phyloP scores from a whole-genome alignment of 2,888 invertebrate genomes.

The Phrixothrix hirtus region DNA sequence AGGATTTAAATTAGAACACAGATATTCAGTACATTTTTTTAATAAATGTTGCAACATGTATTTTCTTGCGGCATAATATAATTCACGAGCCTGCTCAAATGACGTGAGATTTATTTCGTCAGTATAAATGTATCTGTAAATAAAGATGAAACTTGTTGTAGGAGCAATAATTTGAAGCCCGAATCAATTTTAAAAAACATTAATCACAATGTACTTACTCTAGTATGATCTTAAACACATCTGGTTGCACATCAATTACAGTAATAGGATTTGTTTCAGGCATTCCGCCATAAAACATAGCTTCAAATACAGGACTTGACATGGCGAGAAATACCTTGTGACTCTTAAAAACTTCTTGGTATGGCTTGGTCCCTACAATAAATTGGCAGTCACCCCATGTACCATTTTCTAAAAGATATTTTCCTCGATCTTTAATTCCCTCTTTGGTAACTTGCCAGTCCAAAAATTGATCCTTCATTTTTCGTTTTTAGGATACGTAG shows the following conservation, averaged over 20 bases:
- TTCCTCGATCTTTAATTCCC: slow-evolving; percentile 72
- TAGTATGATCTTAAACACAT: slow-evolving; percentile 79
- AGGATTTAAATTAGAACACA: slow-evolving; percentile 80
- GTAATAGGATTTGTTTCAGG: slow-evolving; percentile 77
- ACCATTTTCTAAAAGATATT: slow-evolving; percentile 74
- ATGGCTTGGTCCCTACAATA: slow-evolving; percentile 76
- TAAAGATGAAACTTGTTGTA: too few species aligned
- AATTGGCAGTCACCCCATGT: slow-evolving; percentile 86
- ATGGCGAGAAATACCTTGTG: slow-evolving; percentile 83
- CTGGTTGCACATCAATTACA: slow-evolving; percentile 83
- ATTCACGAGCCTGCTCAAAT: slow-evolving; percentile 83
- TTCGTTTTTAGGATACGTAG: too few species aligned
- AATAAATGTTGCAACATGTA: slow-evolving; percentile 85
- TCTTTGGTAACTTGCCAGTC: slow-evolving; percentile 79
- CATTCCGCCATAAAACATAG: slow-evolving; percentile 86
- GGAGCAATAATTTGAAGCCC: background rate
- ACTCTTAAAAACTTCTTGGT: slow-evolving; percentile 72
- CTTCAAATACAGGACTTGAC: slow-evolving; percentile 87
- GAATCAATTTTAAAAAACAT: background rate
- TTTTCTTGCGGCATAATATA: slow-evolving; percentile 87
- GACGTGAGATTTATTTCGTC: slow-evolving; percentile 78
- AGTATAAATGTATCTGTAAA: too few species aligned
- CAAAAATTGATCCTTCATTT: too few species aligned
- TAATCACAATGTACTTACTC: slow-evolving; percentile 76
- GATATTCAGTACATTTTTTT: slow-evolving; percentile 78